phyloP scores from a whole-genome alignment of 2,797 vertebrate genomes.

The Falco peregrinus region DNA sequence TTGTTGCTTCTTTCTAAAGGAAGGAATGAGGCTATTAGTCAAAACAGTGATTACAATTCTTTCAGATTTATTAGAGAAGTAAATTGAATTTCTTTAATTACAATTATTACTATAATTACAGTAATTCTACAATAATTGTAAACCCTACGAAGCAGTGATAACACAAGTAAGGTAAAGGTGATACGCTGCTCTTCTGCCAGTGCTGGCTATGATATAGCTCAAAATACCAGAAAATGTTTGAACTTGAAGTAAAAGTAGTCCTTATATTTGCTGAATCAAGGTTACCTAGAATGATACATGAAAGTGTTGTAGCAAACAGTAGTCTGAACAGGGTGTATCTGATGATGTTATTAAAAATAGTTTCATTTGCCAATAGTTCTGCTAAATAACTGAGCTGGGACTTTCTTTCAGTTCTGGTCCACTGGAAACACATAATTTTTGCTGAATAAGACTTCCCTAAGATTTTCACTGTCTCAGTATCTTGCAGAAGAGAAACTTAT shows the following conservation, averaged over 20 bases:
- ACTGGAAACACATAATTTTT: conserved; percentile 21
- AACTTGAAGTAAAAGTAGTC: not conserved
- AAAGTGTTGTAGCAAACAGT: not conserved
- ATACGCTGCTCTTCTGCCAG: not conserved
- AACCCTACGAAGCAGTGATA: not conserved
- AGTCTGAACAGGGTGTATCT: not conserved
- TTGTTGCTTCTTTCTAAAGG: not conserved
- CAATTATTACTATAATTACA: not conserved
- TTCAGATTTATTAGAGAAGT: not conserved
- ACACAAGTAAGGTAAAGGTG: not conserved
- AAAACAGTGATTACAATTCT: not conserved
- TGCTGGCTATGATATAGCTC: not conserved
- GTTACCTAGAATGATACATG: not conserved
- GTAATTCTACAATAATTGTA: not conserved
- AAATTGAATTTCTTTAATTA: not conserved
- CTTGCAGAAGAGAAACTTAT: not conserved
- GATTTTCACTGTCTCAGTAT: not conserved
- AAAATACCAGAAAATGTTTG: not conserved
- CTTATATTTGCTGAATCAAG: not conserved
- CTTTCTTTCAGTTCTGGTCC: not conserved
- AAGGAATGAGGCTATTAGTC: not conserved
- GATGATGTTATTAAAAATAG: not conserved
- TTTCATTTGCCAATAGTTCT: not conserved
- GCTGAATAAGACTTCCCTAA: conserved; percentile 23
- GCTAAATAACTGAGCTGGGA: not conserved